Base-by-base conservation (phyloP, 2,888 invertebrate genomes). In the Pimpla rufipes region DNA sequence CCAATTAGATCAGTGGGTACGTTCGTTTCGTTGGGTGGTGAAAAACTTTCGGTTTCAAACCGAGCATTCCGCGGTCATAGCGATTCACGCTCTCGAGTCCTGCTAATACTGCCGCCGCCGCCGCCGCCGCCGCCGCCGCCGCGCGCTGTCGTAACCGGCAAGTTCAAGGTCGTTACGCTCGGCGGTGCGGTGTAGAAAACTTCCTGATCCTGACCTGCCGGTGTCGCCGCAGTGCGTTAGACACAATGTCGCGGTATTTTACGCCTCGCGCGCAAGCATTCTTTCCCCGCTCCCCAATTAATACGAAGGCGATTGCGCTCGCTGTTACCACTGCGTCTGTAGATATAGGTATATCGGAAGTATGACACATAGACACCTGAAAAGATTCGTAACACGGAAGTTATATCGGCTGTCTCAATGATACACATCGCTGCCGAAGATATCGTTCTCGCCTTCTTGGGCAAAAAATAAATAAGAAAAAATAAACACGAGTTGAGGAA, bases 141-240 rank as follows among this genome's bases (percentile, higher is more conserved):
- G 29, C n/a, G 64, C 50, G 50, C 62, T 78, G 66, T 84, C 74
- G 77, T 71, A 83, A 84, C 70, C 71, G 50, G 59, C 89, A 91
- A 90, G 90, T 90, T 90, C 89, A 90, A 88, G 90, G 90, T 79
- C 85, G 88, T 87, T 87, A 87, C 81, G 89, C 88, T 88, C 80
- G 50, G 79, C 68, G 79, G 85, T 82, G 85, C 87, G 85, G 68
- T 85, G 84, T 75, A 83, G 79, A 70, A 78, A 71, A 85, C 84
- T 88, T 86, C 85, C 83, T 86, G 82, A 87, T 76, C 84, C 81
- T 80, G 81, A 84, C 75, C 81, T 74, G 71, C 45, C 67, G 79
- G 75, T 77, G 82, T 81, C 73, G 68, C 57, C 68, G 73, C 29
- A 29, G 35, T 77, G 84, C 64, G 59, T 84, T 64, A 64, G 70